These are phyloP conservation scores for Eristalis arbustorum DNA, from an alignment of 2,888 invertebrate species.

Conservation along the genomic window DNA sequence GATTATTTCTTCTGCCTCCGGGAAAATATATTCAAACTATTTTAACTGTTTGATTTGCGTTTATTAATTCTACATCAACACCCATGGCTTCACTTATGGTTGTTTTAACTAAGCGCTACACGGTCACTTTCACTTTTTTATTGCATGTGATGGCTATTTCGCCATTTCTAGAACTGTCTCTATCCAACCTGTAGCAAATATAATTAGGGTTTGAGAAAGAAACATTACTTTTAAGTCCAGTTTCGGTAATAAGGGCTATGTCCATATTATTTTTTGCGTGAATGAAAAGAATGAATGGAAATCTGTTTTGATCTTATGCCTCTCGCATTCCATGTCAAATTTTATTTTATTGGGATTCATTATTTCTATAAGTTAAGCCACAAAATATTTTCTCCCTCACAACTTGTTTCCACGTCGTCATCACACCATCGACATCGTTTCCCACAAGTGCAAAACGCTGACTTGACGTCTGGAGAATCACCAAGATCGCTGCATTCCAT, in stretches of 20 bases:
- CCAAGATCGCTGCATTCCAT: not conserved
- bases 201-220: slow-evolving; percentile 41
- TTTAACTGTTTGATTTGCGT: slow-evolving; percentile 20
- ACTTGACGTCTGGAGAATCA: no score
- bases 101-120: slow-evolving; percentile 24
- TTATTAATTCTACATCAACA: slow-evolving; percentile 11
- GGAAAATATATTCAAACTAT: slow-evolving; percentile 54
- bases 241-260: slow-evolving; percentile 43
- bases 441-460: no score
- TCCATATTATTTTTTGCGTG: slow-evolving; percentile 40
- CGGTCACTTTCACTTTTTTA: slow-evolving; percentile 29
- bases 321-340: slow-evolving; percentile 26
- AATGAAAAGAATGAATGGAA: slow-evolving; percentile 32
- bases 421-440: no score
- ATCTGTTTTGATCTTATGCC: slow-evolving; percentile 17
- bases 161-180: slow-evolving; percentile 44
- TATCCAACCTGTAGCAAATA: slow-evolving; percentile 39
- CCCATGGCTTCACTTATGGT: slow-evolving; percentile 44
- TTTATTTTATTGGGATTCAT: slow-evolving; percentile 13
- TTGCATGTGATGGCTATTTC: slow-evolving; percentile 38
- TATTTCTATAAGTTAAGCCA: no score
- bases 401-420: no score
- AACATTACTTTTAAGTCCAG: slow-evolving; percentile 41
- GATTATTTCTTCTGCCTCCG: slow-evolving; percentile 24
- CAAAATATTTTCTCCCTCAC: no score